These are phyloP conservation scores for Griposia aprilina DNA, from an alignment of 2,888 invertebrate species.

Conservation along the genomic window DNA sequence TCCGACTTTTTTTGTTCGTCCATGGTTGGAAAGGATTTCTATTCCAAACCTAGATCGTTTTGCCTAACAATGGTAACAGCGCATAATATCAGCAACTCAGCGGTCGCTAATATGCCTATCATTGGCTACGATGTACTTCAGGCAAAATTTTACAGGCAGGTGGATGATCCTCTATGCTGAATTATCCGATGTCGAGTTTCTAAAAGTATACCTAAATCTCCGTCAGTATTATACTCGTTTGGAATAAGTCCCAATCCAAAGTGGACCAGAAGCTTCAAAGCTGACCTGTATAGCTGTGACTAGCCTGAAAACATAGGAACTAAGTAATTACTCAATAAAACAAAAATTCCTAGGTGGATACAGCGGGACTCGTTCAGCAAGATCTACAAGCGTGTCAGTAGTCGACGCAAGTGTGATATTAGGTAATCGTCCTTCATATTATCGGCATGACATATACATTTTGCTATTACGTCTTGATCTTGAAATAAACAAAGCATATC, in stretches of 20 bases:
- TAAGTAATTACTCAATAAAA: neutral
- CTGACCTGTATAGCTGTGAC: neutral
- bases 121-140: neutral
- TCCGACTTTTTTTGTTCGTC: too few species aligned
- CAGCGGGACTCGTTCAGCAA: constrained; percentile 82
- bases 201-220: neutral
- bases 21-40: too few species aligned
- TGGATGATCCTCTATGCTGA: neutral
- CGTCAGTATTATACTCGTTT: neutral
- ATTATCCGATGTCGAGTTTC: neutral
- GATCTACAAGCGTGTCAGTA: constrained; percentile 82
- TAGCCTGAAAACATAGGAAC: neutral
- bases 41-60: neutral
- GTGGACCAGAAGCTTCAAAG: too few species aligned
- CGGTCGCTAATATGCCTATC: neutral
- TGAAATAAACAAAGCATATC: neutral
- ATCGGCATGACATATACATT: neutral
- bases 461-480: constrained; percentile 8
- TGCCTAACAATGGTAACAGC: neutral
- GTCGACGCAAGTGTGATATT: constrained; percentile 85
- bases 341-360: constrained; percentile 75
- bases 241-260: too few species aligned
- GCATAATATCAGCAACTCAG: too few species aligned
- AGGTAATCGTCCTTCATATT: constrained; percentile 72
- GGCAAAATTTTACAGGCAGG: neutral